Conservation (phyloP, 2,113 vertebrate genomes). For the Mirza zaza region DNA sequence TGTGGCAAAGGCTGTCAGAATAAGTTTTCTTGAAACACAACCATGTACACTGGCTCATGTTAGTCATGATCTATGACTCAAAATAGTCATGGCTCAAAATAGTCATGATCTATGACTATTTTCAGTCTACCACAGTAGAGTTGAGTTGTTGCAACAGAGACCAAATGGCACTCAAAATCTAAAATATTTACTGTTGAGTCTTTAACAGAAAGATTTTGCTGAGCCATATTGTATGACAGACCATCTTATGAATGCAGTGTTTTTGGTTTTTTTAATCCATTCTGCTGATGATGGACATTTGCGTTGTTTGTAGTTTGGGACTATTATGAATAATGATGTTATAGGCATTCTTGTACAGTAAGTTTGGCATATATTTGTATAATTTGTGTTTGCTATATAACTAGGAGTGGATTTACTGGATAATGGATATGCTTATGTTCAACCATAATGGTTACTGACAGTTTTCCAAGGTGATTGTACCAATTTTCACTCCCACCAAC, state of each 20-base stretch:
- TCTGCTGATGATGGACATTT: background rate
- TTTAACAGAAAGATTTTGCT: background rate
- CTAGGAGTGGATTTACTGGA: background rate
- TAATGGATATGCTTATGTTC: background rate
- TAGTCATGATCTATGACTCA: background rate
- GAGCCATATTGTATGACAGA: background rate
- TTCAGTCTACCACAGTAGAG: background rate
- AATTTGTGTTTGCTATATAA: background rate
- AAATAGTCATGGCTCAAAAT: too few species aligned
- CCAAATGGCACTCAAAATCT: too few species aligned
- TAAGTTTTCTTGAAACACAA: background rate
- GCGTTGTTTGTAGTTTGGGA: background rate
- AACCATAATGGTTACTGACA: background rate
- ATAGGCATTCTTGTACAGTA: background rate
- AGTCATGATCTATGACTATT: too few species aligned
- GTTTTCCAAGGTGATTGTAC: background rate
- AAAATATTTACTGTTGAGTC: background rate
- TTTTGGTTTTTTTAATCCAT: background rate
- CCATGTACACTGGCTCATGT: background rate
- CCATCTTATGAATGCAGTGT: background rate
- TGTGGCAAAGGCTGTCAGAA: background rate
- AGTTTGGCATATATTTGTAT: background rate
- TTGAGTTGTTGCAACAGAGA: background rate
- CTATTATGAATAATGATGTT: background rate
- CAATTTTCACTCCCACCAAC: background rate